Base-by-base conservation (phyloP, 2,888 invertebrate species). In the Brachyptera putata region DNA sequence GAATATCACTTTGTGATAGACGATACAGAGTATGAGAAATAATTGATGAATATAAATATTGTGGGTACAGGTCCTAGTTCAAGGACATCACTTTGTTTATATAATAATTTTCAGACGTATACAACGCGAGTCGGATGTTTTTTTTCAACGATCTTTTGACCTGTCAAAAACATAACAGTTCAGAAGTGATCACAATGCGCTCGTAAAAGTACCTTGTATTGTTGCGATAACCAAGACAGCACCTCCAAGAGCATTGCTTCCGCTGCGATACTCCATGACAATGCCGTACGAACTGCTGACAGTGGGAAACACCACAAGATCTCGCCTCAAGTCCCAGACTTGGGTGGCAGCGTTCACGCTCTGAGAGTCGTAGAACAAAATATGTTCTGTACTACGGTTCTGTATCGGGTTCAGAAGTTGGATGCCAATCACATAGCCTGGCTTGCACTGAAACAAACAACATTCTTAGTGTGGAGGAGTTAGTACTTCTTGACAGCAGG, bases 331-430 rank as follows among this genome's bases (percentile, higher is more conserved):
- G 67, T 86, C 82, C 92, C 93, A 95, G 57, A 83, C 74, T 55
- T 84, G 83, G 25, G 67, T 64, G 18, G 68, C 64, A 1, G 68
- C 66, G 63, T 85, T 83, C 56, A 84, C 80, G 56, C 82, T 83
- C 68, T 85, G 84, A 0, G 89, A 85, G 72, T 94, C 91, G 65
- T 87, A 83, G 56, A 95, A 83, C 37, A 84, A 80, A 61, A 96
- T 87, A 67, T 83, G 82, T 76, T 96, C 96, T 0, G 90, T 86
- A 57, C 92, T 93, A 62, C 89, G 84, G 71, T 91, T 91, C 67
- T 91, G 89, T 61, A 94, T 89, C 1, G 95, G 94, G 76, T 95
- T 95, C 3, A 96, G 75, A 14, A 96, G 81, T 73, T 95, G 93
- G 46, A 96, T 83, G 4, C 94, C 94, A 55, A 95, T 81, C 0